Evolutionary conservation across 92 coral and sea anemone genomes (phyloP).

Genomic region (Actinernus sp.): DNA sequence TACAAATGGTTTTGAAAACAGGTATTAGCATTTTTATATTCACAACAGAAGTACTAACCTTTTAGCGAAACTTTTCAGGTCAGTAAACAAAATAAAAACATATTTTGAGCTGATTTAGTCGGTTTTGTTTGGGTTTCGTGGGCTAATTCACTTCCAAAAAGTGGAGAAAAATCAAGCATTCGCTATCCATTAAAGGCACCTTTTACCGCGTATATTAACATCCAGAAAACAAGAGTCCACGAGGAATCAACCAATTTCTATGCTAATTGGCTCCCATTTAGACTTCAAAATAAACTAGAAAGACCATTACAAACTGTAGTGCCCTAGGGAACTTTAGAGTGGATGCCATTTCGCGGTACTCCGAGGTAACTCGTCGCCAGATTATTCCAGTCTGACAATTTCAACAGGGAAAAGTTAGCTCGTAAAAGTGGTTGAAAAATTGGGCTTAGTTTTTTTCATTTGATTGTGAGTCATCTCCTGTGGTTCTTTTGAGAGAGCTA

Average conservation of each 20-base stretch:
- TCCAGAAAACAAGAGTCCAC: conserved; percentile 61
- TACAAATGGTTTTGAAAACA: too few species aligned
- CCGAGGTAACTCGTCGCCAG: too few species aligned
- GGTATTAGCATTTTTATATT: too few species aligned
- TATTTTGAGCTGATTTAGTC: conserved; percentile 26
- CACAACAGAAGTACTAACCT: too few species aligned
- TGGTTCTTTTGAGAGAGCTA: conserved; percentile 17
- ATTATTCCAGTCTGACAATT: too few species aligned
- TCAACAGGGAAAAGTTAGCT: too few species aligned
- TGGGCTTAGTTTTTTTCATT: too few species aligned
- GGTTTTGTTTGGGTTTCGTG: conserved; percentile 35
- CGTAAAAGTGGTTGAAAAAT: too few species aligned
- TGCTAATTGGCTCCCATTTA: conserved; percentile 88
- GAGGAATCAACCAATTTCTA: conserved; percentile 76
- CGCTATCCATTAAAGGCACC: conserved; percentile 61
- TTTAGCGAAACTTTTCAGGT: too few species aligned
- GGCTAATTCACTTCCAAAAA: conserved; percentile 77
- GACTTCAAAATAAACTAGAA: conserved; percentile 62
- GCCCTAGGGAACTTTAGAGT: conserved; percentile 31
- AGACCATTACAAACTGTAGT: conserved; percentile 15
- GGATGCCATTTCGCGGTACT: too few species aligned
- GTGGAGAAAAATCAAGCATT: conserved; percentile 17
- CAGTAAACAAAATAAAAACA: background rate
- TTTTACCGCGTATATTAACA: conserved; percentile 75
- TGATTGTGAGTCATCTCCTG: conserved; percentile 7